Evolutionary conservation across 2,113 vertebrate genomes (phyloP).

Genomic region (Pampusana beccarii): DNA sequence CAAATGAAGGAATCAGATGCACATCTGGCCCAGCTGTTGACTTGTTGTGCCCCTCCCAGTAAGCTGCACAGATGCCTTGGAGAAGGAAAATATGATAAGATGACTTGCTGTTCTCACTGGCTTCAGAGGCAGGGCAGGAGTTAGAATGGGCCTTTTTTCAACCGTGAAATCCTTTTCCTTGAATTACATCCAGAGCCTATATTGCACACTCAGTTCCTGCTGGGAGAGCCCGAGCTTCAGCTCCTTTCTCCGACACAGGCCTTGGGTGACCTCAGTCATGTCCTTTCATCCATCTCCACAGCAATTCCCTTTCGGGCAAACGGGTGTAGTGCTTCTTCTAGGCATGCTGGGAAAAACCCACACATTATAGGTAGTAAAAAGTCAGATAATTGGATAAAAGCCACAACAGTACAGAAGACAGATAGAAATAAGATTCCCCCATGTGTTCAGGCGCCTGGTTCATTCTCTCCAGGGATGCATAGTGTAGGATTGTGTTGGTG

Average conservation of each 20-base stretch:
- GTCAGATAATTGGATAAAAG: conserved; percentile 25
- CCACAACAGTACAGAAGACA: not conserved
- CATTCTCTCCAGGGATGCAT: not conserved
- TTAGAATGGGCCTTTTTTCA: not conserved
- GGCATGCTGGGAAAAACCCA: not conserved
- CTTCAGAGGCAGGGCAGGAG: not conserved
- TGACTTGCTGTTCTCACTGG: not conserved
- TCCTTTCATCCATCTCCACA: not conserved
- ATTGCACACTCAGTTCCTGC: not conserved
- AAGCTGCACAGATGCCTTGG: not conserved
- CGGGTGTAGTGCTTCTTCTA: not conserved
- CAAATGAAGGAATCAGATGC: not conserved
- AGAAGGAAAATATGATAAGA: not conserved
- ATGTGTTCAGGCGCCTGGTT: not conserved
- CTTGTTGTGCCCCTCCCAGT: not conserved
- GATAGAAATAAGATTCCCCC: not conserved
- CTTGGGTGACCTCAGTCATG: not conserved
- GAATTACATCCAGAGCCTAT: not conserved
- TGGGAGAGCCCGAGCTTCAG: not conserved
- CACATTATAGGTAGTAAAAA: conserved; percentile 6
- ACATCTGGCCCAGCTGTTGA: not conserved
- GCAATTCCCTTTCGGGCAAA: not conserved
- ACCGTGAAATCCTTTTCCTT: not conserved
- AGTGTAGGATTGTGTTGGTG: not conserved
- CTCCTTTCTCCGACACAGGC: not conserved